A percentile compares a stretch with the other conserved stretches of the same genome.
These are phyloP conservation scores for Ashinkailepas kermadecensis DNA, from an alignment of 2,888 invertebrate species.

Conservation along the genomic window DNA sequence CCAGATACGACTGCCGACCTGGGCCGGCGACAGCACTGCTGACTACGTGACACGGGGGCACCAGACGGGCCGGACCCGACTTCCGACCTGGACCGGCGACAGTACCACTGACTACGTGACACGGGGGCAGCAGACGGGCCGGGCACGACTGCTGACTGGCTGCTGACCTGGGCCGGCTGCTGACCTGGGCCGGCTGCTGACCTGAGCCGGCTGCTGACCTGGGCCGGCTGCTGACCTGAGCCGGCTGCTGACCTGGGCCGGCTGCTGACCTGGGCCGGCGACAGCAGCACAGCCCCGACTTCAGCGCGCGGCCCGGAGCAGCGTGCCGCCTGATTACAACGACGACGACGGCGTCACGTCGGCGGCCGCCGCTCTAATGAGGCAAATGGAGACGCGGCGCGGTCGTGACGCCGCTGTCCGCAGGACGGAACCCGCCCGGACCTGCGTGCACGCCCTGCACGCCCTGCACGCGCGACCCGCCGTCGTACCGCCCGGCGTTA, in stretches of 20 bases:
- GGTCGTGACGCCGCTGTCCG: not conserved
- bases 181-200: too few relatives aligned
- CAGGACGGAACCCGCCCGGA: not conserved
- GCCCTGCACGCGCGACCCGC: too few relatives aligned
- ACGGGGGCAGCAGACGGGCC: not conserved
- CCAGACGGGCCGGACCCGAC: too few relatives aligned
- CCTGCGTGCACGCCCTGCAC: too few relatives aligned
- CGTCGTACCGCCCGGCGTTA: not conserved
- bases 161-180: too few relatives aligned
- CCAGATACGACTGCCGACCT: too few relatives aligned
- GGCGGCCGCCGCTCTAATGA: not conserved
- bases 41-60: too few relatives aligned
- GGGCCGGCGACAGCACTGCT: too few relatives aligned
- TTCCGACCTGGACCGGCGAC: too few relatives aligned
- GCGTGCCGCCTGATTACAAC: slow-evolving; percentile 1
- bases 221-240: too few relatives aligned
- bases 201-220: too few relatives aligned
- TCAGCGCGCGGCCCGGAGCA: not conserved
- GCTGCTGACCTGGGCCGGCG: not conserved
- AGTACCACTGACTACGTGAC: not conserved
- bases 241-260: too few relatives aligned
- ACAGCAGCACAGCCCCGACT: not conserved
- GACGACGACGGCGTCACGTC: not conserved
- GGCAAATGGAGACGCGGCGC: not conserved
- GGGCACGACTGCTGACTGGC: not conserved